phyloP scores from a whole-genome alignment of 2,888 invertebrate species.

The Rhagonycha fulva region DNA sequence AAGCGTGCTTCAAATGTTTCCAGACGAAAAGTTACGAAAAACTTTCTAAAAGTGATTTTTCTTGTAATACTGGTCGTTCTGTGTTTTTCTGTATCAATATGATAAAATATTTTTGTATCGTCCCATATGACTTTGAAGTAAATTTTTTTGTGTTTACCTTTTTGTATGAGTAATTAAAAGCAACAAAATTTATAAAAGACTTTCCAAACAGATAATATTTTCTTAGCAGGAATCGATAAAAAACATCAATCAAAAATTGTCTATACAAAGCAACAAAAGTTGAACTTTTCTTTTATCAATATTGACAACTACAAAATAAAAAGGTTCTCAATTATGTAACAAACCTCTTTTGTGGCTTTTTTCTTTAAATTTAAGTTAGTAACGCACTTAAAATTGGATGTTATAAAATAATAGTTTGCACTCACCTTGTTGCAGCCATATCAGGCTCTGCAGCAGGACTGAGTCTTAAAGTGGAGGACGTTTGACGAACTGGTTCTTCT shows the following conservation, averaged over 20 bases:
- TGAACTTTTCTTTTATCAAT: neutral
- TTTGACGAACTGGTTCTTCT: slow-evolving; percentile 53
- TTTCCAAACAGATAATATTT: neutral
- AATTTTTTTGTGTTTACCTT: neutral
- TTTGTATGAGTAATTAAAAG: neutral
- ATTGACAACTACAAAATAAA: neutral
- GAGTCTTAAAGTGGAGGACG: slow-evolving; percentile 46
- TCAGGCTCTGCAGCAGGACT: slow-evolving; percentile 57
- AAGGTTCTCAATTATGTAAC: neutral
- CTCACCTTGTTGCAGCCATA: slow-evolving; percentile 46
- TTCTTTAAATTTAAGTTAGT: neutral
- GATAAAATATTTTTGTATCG: neutral
- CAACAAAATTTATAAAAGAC: neutral
- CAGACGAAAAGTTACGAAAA: neutral
- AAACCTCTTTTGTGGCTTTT: neutral
- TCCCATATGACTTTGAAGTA: neutral
- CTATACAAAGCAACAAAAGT: neutral
- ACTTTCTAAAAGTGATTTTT: slow-evolving; percentile 1
- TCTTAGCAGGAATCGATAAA: neutral
- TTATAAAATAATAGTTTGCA: neutral
- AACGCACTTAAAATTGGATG: neutral
- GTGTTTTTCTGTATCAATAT: neutral
- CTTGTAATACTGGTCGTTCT: neutral
- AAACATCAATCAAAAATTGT: neutral
- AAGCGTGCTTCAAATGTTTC: slow-evolving; percentile 1